Evolutionary conservation across 2,113 vertebrate species (phyloP).

Genomic region (Etheostoma cragini): DNA sequence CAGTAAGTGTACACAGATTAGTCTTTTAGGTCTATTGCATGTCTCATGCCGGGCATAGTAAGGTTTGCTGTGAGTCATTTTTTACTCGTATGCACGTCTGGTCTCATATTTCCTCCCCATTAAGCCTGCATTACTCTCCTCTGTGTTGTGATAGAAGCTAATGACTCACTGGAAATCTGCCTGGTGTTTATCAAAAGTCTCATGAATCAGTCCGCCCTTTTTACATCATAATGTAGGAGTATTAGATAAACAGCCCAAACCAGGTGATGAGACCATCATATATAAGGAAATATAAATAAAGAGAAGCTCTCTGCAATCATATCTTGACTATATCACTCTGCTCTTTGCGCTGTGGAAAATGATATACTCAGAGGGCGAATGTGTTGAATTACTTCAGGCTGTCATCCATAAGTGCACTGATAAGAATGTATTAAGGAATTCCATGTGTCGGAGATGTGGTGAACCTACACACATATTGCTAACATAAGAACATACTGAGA

Average conservation of each 20-base stretch:
- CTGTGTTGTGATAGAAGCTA: conserved; percentile 77
- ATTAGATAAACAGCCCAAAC: conserved; percentile 41
- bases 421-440: conserved; percentile 51
- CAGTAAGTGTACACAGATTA: conserved; percentile 56
- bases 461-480: conserved; percentile 21
- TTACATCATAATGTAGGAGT: conserved; percentile 16
- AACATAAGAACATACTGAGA: neutral
- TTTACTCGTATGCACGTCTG: conserved; percentile 68
- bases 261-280: conserved; percentile 40
- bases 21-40: conserved; percentile 59
- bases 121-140: conserved; percentile 64
- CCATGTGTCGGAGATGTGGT: conserved; percentile 32
- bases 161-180: conserved; percentile 77
- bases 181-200: conserved; percentile 76
- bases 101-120: conserved; percentile 77
- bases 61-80: conserved; percentile 66
- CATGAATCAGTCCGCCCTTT: conserved; percentile 29
- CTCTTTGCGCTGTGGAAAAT: conserved; percentile 53
- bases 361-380: conserved; percentile 49
- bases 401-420: conserved; percentile 47
- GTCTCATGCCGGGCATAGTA: conserved; percentile 47
- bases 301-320: conserved; percentile 33
- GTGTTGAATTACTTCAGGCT: conserved; percentile 58
- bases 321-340: conserved; percentile 51
- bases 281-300: conserved; percentile 48